These are phyloP conservation scores for Dromaius novaehollandiae DNA, from an alignment of 2,113 vertebrate genomes.

Conservation along the genomic window DNA sequence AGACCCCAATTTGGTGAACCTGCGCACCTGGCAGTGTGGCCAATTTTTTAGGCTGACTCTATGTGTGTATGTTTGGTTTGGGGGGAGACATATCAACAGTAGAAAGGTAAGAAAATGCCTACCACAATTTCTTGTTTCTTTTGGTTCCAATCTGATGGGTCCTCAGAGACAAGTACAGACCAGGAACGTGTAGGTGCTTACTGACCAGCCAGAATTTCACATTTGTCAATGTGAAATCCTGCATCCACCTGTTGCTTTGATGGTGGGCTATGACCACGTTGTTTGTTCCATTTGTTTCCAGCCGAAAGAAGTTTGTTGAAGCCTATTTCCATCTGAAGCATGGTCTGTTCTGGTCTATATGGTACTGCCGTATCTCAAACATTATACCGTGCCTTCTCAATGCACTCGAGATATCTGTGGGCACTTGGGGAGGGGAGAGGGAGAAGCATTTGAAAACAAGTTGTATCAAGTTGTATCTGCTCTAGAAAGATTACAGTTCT, in stretches of 20 bases:
- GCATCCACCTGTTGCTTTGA: background rate
- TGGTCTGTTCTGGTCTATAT: background rate
- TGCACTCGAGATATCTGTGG: background rate
- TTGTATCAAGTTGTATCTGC: background rate
- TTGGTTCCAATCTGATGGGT: background rate
- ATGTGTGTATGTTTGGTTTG: background rate
- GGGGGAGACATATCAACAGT: constrained; percentile 2
- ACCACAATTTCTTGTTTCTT: constrained; percentile 10
- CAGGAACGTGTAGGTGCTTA: background rate
- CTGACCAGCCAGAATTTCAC: constrained; percentile 3
- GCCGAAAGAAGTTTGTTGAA: background rate
- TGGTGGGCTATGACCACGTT: background rate
- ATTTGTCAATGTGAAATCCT: background rate
- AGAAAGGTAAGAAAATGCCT: constrained; percentile 32
- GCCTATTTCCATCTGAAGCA: background rate
- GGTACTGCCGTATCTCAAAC: background rate
- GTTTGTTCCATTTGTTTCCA: background rate
- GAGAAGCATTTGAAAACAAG: background rate
- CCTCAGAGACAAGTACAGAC: background rate
- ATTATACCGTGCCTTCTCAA: background rate
- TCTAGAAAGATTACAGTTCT: background rate
- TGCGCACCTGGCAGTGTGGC: background rate
- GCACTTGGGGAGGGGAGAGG: background rate
- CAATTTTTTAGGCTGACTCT: constrained; percentile 1
- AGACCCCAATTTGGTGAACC: background rate